phyloP scores from a whole-genome alignment of 2,113 vertebrate species.

The Pseudorasbora parva region DNA sequence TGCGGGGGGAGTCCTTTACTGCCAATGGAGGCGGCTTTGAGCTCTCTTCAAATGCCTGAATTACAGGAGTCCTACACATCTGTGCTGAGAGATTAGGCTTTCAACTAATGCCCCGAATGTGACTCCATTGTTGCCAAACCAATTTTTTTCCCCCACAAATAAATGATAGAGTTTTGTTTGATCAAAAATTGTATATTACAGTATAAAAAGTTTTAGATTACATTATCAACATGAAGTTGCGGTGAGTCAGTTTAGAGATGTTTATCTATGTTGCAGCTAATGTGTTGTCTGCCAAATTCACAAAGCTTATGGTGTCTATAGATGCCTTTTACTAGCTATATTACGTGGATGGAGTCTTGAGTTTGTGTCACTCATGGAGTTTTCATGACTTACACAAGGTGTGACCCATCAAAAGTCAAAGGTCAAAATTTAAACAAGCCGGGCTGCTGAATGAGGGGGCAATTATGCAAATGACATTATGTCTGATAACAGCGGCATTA shows the following conservation, averaged over 20 bases:
- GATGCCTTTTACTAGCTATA: not conserved
- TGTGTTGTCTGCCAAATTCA: not conserved
- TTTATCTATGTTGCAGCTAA: conserved; percentile 5
- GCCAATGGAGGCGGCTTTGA: conserved; percentile 10
- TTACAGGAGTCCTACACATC: conserved; percentile 17
- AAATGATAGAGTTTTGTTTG: conserved; percentile 6
- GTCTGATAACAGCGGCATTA: conserved; percentile 23
- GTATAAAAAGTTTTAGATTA: not conserved
- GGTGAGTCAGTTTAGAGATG: too few relatives aligned
- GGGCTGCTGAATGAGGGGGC: not conserved
- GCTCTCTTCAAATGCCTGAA: conserved; percentile 30
- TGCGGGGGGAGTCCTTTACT: conserved; percentile 10
- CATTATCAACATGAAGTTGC: not conserved
- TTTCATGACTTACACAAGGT: conserved; percentile 10
- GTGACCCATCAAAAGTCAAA: conserved; percentile 26
- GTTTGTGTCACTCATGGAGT: not conserved
- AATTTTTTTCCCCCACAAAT: not conserved
- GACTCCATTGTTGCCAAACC: not conserved
- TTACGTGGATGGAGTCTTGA: not conserved
- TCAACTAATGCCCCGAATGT: conserved; percentile 1
- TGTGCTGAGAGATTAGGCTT: conserved; percentile 21
- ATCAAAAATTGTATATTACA: not conserved
- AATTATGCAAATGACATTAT: conserved; percentile 19
- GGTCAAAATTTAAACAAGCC: conserved; percentile 26
- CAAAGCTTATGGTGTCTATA: conserved; percentile 20